Evolutionary conservation across 2,888 invertebrate genomes (phyloP).

Genomic region (Dynastes grantii): DNA sequence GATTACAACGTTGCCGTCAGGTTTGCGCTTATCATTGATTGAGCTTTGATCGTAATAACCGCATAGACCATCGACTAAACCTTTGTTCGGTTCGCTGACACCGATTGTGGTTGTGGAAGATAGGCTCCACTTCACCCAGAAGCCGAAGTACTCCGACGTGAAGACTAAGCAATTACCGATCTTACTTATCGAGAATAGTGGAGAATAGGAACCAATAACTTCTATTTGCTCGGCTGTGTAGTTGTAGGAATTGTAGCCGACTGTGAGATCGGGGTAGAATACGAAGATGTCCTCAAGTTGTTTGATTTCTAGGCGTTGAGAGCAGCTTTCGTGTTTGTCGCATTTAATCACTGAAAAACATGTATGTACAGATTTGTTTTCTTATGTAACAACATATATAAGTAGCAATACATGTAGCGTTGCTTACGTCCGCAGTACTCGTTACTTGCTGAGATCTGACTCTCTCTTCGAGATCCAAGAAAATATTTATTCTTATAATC

Average conservation of each 20-base stretch:
- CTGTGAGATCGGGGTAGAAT: slow-evolving; percentile 75
- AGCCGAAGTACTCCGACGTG: slow-evolving; percentile 80
- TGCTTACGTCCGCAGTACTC: too few species aligned
- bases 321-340: slow-evolving; percentile 73
- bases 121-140: slow-evolving; percentile 81
- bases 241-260: slow-evolving; percentile 80
- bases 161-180: slow-evolving; percentile 81
- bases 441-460: too few species aligned
- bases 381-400: too few species aligned
- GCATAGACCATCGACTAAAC: slow-evolving; percentile 84
- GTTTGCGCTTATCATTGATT: slow-evolving; percentile 81
- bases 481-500: too few species aligned
- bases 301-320: slow-evolving; percentile 76
- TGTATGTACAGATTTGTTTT: too few species aligned
- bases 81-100: slow-evolving; percentile 76
- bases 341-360: slow-evolving; percentile 77
- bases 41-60: slow-evolving; percentile 81
- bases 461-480: too few species aligned
- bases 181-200: slow-evolving; percentile 79
- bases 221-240: slow-evolving; percentile 76
- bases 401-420: too few species aligned
- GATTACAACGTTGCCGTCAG: slow-evolving; percentile 77
- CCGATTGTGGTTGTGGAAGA: slow-evolving; percentile 80
- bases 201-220: slow-evolving; percentile 75
- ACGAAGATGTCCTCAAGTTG: slow-evolving; percentile 76